Evolutionary conservation across 2,113 vertebrate species (phyloP), one percentile per base, ranked within the genome.

Genomic region (Trematocara macrostoma): DNA sequence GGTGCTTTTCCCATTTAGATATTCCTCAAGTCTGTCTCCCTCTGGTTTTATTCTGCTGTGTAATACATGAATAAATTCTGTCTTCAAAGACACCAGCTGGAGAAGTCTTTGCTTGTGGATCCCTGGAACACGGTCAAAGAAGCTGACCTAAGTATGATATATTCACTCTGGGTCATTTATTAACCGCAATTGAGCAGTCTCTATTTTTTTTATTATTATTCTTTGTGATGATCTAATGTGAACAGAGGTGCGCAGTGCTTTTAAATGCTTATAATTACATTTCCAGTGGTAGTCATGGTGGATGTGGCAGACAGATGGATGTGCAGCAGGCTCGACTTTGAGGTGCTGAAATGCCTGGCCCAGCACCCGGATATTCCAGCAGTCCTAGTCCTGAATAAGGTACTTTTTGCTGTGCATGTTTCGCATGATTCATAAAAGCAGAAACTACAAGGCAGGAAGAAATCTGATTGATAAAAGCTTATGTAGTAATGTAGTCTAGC

Each of bases 341-440:
- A 99, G 91, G 94, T 99, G 90, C 95, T 98, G 71, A 96, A 90
- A 88, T 98, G 97, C 78, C 93, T 99, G 5, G 92, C 96, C 9
- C 47, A 88, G 76, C 96, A 98, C 69, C 92, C 97, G 1, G 82
- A 96, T 38, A 91, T 97, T 82, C 98, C 98, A 56, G 97, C 98
- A 6, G 45, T 99, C 61, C 97, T 99, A 18, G 96, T 99, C 74
- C 95, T 99, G 87, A 99, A 99, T 93, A 99, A 99, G 97, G 99
- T 99, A 89, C 42, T 55, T 2, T 23, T 53, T 35, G 8, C 3
- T 8, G 6, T 47, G 6, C 26, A 26, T 1, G 7, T 7, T 11
- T 10, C 4, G 4, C 9, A 11, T 80, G 31, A 10, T 55, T 45
- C 42, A 18, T 49, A 76, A 49, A 49, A 76, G 26, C 71, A 51